These are phyloP conservation scores for Bombycilla garrulus DNA, from an alignment of 2,113 vertebrate genomes.

Conservation along the genomic window DNA sequence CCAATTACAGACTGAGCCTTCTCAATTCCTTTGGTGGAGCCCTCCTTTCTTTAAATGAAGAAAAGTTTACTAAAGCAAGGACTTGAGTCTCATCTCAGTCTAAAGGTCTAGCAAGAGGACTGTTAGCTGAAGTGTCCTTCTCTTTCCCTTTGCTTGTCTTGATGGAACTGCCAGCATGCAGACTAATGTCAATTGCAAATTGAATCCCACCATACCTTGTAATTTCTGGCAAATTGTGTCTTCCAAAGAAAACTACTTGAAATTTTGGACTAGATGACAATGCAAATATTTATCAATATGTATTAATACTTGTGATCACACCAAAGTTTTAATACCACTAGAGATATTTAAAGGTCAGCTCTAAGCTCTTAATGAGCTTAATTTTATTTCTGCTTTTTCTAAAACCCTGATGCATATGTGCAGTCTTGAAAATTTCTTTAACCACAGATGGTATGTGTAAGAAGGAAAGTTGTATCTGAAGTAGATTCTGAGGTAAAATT, in stretches of 20 bases:
- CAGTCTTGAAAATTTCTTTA: background rate
- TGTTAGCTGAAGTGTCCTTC: background rate
- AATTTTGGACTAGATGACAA: background rate
- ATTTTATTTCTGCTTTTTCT: background rate
- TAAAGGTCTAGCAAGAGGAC: background rate
- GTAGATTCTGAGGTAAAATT: background rate
- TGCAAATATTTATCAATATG: background rate
- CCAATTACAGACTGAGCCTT: background rate
- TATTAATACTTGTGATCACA: background rate
- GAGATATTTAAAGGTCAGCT: background rate
- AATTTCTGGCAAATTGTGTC: background rate
- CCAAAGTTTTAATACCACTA: background rate
- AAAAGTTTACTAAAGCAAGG: background rate
- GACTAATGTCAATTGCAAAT: background rate
- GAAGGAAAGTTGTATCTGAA: background rate
- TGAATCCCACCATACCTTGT: background rate
- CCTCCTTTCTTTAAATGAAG: background rate
- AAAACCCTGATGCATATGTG: background rate
- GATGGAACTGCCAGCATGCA: background rate
- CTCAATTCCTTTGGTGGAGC: background rate
- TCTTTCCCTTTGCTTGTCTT: background rate
- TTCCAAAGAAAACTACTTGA: background rate
- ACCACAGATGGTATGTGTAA: background rate
- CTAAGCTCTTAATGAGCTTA: background rate
- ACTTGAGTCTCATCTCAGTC: background rate